phyloP scores from a whole-genome alignment of 2,888 invertebrate genomes.

The Heteromyza rotundicornis region DNA sequence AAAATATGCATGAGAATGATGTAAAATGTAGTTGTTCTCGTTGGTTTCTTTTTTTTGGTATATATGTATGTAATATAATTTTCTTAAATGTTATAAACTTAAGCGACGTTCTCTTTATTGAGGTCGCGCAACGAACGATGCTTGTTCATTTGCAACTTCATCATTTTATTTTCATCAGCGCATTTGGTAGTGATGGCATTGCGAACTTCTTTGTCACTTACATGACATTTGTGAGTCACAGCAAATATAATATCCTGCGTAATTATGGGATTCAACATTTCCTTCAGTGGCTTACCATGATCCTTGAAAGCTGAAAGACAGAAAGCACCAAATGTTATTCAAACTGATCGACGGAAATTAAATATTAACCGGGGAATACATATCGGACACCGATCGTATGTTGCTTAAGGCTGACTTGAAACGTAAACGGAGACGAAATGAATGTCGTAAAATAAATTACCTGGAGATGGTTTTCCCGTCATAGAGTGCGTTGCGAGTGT shows the following conservation, averaged over 20 bases:
- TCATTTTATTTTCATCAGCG: conserved; percentile 70
- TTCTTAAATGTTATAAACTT: too few relatives aligned
- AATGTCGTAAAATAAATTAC: too few relatives aligned
- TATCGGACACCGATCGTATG: too few relatives aligned
- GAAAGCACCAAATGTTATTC: too few relatives aligned
- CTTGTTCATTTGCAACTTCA: conserved; percentile 60
- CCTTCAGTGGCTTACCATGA: conserved; percentile 54
- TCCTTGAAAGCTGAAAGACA: conserved; percentile 56
- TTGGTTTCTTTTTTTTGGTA: too few relatives aligned
- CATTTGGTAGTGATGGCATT: conserved; percentile 70
- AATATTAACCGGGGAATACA: too few relatives aligned
- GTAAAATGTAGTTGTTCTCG: too few relatives aligned
- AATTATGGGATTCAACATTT: conserved; percentile 63
- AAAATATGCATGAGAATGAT: too few relatives aligned
- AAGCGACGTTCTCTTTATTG: conserved; percentile 47
- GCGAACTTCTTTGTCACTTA: conserved; percentile 67
- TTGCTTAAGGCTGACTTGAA: too few relatives aligned
- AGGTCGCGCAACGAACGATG: conserved; percentile 10
- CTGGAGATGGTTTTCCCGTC: conserved; percentile 69
- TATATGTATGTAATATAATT: too few relatives aligned
- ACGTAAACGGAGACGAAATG: too few relatives aligned
- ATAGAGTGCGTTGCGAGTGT: conserved; percentile 69
- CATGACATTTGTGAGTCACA: conserved; percentile 65
- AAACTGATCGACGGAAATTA: too few relatives aligned
- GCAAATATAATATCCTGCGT: conserved; percentile 68